Evolutionary conservation across 53 echinoderm and acorn worm species (phyloP).

Genomic region (Paracentrotus lividus): DNA sequence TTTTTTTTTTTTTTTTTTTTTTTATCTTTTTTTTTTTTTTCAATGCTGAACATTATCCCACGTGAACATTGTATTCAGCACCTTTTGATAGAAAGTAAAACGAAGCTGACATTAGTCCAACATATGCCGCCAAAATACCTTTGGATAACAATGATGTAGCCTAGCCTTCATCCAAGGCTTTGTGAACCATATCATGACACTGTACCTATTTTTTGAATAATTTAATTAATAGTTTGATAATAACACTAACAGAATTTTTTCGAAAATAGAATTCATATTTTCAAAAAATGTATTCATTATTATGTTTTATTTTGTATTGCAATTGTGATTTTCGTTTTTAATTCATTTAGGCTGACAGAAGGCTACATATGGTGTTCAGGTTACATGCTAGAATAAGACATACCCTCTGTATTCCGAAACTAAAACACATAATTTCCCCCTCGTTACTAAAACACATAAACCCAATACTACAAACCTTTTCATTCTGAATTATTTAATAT

Average conservation of each 20-base stretch:
- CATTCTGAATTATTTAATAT: neutral
- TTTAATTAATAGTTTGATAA: too few relatives aligned
- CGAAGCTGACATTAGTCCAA: conserved; percentile 40
- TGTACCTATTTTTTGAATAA: too few relatives aligned
- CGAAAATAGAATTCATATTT: neutral
- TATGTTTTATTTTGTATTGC: too few relatives aligned
- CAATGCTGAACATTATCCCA: neutral
- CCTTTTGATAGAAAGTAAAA: conserved; percentile 33
- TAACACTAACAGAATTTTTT: too few relatives aligned
- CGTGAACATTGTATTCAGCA: neutral
- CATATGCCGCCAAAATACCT: conserved; percentile 46
- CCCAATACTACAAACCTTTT: conserved; percentile 24
- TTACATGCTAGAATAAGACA: neutral
- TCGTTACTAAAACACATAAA: conserved; percentile 24
- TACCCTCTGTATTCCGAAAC: conserved; percentile 16
- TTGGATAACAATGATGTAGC: neutral
- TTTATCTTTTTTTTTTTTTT: neutral
- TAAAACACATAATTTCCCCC: neutral
- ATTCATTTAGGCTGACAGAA: neutral
- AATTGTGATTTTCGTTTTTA: too few relatives aligned
- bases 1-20: too few relatives aligned
- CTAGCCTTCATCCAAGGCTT: neutral
- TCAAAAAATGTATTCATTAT: too few relatives aligned
- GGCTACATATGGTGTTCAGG: neutral
- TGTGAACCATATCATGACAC: neutral